These are phyloP conservation scores for Sprattus sprattus DNA, from an alignment of 2,113 vertebrate species.

Conservation along the genomic window DNA sequence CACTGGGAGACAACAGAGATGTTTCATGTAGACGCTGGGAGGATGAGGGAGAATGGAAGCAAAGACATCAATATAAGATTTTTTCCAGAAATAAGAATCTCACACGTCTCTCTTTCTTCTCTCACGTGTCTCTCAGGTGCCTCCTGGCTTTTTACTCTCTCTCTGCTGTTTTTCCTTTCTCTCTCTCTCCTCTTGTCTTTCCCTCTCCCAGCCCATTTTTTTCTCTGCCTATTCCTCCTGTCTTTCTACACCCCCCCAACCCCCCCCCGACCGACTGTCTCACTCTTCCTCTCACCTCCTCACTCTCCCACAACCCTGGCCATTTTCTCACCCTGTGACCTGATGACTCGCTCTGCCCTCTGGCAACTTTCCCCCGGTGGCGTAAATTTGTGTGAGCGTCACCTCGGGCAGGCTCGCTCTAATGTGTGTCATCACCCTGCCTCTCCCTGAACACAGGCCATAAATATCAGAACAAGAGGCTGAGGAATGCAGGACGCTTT, in stretches of 20 bases:
- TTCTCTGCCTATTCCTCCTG: neutral
- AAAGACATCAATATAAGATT: neutral
- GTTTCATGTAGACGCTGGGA: neutral
- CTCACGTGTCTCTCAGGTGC: neutral
- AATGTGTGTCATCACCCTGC: neutral
- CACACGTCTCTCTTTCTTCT: neutral
- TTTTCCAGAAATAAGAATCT: neutral
- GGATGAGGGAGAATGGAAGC: neutral
- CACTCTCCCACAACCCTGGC: neutral
- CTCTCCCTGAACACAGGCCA: neutral
- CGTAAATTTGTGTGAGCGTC: constrained; percentile 1
- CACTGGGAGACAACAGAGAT: neutral
- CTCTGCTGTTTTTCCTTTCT: neutral
- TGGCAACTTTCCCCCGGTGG: neutral
- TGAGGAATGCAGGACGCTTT: neutral
- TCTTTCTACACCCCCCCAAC: neutral
- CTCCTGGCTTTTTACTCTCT: neutral
- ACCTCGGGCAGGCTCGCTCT: neutral
- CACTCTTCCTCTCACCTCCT: neutral
- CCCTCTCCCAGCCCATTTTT: neutral
- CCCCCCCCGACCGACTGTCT: neutral
- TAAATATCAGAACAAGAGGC: neutral
- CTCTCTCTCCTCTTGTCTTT: neutral
- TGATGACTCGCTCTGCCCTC: neutral
- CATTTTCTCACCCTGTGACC: neutral